These are phyloP conservation scores for Myrmecobius fasciatus DNA, from an alignment of 2,113 vertebrate species.

Conservation along the genomic window DNA sequence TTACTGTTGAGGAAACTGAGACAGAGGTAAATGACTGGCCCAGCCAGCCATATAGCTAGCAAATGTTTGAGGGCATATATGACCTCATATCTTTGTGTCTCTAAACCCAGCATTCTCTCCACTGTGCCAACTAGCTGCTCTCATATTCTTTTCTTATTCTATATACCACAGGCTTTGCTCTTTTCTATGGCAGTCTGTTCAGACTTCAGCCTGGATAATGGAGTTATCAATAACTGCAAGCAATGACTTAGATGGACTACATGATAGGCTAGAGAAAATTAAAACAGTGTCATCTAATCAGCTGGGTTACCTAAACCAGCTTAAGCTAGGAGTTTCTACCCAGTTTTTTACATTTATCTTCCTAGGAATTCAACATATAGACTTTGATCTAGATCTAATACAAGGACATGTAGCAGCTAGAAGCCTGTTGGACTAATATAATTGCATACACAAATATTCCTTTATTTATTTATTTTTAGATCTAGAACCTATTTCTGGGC, in stretches of 20 bases:
- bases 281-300: neutral
- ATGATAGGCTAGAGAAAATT: neutral
- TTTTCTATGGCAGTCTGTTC: neutral
- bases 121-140: neutral
- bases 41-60: neutral
- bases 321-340: neutral
- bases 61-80: neutral
- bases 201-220: neutral
- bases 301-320: neutral
- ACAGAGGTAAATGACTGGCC: neutral
- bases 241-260: neutral
- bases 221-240: neutral
- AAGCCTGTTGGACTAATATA: neutral
- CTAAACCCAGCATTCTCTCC: neutral
- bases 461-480: neutral
- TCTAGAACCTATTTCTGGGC: neutral
- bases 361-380: neutral
- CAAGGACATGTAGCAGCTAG: neutral
- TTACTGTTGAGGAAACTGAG: neutral
- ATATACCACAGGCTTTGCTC: neutral
- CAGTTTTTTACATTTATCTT: neutral
- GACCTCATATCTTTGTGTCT: neutral
- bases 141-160: neutral
- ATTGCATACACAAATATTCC: neutral
- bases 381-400: neutral